Base-by-base conservation (phyloP, 2,797 vertebrate species). In the Ibycter americanus region DNA sequence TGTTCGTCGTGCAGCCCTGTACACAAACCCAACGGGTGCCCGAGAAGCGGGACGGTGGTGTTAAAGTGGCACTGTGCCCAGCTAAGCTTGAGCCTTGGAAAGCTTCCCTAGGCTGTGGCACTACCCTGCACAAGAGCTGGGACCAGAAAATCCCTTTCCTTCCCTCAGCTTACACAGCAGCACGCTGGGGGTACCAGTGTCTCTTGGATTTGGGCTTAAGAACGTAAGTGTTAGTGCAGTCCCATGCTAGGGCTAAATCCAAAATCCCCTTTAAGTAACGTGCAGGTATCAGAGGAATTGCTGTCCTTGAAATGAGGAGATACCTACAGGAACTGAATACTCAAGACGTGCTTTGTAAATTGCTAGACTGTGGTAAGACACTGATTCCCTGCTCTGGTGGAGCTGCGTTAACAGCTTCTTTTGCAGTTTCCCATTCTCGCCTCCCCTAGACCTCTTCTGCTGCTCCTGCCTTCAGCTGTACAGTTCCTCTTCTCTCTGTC, bases 321-420 rank as follows among this genome's bases (percentile, higher is more conserved):
- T 66, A 21, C 6, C 63, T 83, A 65, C 15, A 25, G 51, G 38
- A 89, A n/a, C 15, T 38, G 54, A 71, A 49, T 67, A 40, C 40
- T 81, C 56, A 42, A 42, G 55, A 59, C 1, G 0, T 23, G 4
- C 44, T 95, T 78, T 46, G 38, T 61, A 51, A 61, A 40, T 70
- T 55, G 55, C 34, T 79, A 26, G n/a, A 11, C 12, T 6, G 4
- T 22, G 23, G 27, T 20, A 36, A 55, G 32, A 51, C 72, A 65
- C 18, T 67, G 68, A 87, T 77, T 90, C 80, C 29, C 66, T 40
- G 23, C 51, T 72, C 62, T 2, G 3, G 21, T 1, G 54, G 56
- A 91, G 49, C 76, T 78, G 44, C 34, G 54, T 83, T 86, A 90
- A 80, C 68, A 79, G 51, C 31, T 83, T 68, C 27, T 81, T 88